phyloP scores from a whole-genome alignment of 2,888 invertebrate genomes.

The Amphipyra tragopoginis region DNA sequence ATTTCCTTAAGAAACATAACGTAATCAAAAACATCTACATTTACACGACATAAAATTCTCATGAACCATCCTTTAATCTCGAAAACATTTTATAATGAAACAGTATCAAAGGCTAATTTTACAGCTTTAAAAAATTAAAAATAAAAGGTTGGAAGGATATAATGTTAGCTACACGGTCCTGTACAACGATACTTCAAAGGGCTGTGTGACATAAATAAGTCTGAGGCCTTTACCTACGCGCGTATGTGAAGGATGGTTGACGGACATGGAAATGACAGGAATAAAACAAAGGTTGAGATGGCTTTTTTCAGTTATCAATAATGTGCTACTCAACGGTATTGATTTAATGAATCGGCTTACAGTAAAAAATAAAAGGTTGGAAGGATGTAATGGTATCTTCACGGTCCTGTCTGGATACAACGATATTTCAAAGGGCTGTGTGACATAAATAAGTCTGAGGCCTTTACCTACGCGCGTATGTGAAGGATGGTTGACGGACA shows the following conservation, averaged over 20 bases:
- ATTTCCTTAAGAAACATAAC: constrained; percentile 6
- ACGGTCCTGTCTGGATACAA: constrained; percentile 26
- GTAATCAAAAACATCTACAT: constrained; percentile 9
- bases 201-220: constrained; percentile 57
- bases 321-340: not conserved
- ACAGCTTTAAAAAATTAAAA: constrained; percentile 47
- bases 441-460: constrained; percentile 57
- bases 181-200: constrained; percentile 58
- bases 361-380: constrained; percentile 44
- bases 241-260: constrained; percentile 37
- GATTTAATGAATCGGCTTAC: not conserved
- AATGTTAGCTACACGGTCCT: constrained; percentile 24
- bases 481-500: constrained; percentile 33
- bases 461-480: constrained; percentile 41
- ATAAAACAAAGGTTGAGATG: constrained; percentile 21
- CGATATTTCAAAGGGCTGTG: constrained; percentile 57
- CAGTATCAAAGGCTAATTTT: constrained; percentile 51
- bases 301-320: constrained; percentile 11
- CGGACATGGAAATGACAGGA: constrained; percentile 17
- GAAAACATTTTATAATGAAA: constrained; percentile 7
- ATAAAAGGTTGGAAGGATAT: constrained; percentile 27
- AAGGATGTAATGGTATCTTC: constrained; percentile 22
- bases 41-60: constrained; percentile 14
- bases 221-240: constrained; percentile 41
- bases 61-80: constrained; percentile 26